Base-by-base conservation (phyloP, 2,888 invertebrate species). In the Hyalella azteca region DNA sequence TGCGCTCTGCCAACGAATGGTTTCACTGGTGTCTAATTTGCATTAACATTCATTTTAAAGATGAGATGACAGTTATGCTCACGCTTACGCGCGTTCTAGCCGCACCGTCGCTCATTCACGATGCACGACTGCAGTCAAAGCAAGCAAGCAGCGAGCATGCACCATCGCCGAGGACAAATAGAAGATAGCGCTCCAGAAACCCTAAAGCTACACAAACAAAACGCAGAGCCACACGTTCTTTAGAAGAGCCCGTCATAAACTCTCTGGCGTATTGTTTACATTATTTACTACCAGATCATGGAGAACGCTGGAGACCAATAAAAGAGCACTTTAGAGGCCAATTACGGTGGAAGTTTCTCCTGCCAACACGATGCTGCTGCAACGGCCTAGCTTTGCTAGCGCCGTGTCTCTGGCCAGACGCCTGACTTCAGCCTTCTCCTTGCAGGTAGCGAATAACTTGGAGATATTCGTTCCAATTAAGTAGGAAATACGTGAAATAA, bases 231-330 rank as follows among this genome's bases (percentile, higher is more conserved):
- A 54, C 54, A 54, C 54, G 54, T 54, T 54, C 54, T 13, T 54
- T 29, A 54, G 54, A 54, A 54, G 54, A 54, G 54, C 54, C 29
- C 3, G 54, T 54, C 54, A 29, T 54, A 54, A 54, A 54, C 22
- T 54, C 54, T 54, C 54, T 22, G 54, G 54, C 54, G 22, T 66
- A 66, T 66, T 66, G 66, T 66, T 66, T 66, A 66, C 66, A 66
- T 66, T 66, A 66, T 66, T 66, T 66, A 66, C 66, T 66, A 66
- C 66, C 66, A 36, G 66, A 66, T 66, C 66, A 66, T 66, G 66
- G 66, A 66, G 66, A 66, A 66, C 66, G 32, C 66, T 36, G 66
- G 36, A 29, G 66, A 66, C 66, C 66, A 66, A 66, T 66, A 66
- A 66, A 66, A 66, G 66, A 36, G 66, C 66, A 66, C 66, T 66